These are phyloP conservation scores for Ophion slaviceki DNA, from an alignment of 2,888 invertebrate species.

Conservation along the genomic window DNA sequence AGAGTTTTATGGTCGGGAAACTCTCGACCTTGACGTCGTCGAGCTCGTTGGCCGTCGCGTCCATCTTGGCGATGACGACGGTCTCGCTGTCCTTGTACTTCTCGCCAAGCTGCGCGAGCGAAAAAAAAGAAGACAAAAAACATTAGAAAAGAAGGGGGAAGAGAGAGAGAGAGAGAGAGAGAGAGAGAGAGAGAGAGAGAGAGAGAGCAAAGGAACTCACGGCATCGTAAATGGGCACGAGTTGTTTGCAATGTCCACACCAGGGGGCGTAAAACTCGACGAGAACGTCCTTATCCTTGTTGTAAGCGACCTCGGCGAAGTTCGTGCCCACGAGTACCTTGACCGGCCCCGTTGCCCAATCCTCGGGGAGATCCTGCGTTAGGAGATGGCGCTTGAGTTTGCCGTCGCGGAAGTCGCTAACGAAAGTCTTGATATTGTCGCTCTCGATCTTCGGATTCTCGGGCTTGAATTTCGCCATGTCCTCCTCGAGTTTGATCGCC, in stretches of 20 bases:
- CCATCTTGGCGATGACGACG: slow-evolving; percentile 98
- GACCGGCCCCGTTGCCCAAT: slow-evolving; percentile 98
- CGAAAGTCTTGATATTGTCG: slow-evolving; percentile 91
- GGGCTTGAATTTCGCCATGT: slow-evolving; percentile 99
- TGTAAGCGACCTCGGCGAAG: slow-evolving; percentile 96
- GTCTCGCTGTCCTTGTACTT: slow-evolving; percentile 93
- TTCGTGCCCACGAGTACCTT: slow-evolving; percentile 97
- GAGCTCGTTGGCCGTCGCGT: slow-evolving; percentile 98
- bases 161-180: too few relatives aligned
- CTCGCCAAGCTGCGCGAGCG: slow-evolving; percentile 90
- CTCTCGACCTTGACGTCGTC: slow-evolving; percentile 97
- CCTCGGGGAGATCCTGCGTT: slow-evolving; percentile 96
- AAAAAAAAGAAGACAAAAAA: not conserved
- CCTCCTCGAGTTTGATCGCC: slow-evolving; percentile 97
- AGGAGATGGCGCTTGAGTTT: slow-evolving; percentile 97
- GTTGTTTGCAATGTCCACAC: slow-evolving; percentile 99
- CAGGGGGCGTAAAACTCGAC: slow-evolving; percentile 99
- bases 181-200: slow-evolving; percentile 1
- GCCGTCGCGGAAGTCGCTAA: slow-evolving; percentile 95
- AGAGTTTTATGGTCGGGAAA: slow-evolving; percentile 97
- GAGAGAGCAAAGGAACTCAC: slow-evolving; percentile 72
- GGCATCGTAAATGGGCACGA: slow-evolving; percentile 97
- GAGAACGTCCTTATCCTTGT: slow-evolving; percentile 94
- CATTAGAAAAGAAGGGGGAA: slow-evolving; percentile 7
- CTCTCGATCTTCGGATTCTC: slow-evolving; percentile 88